phyloP scores from a whole-genome alignment of 2,113 vertebrate genomes.

The Marmota monax region DNA sequence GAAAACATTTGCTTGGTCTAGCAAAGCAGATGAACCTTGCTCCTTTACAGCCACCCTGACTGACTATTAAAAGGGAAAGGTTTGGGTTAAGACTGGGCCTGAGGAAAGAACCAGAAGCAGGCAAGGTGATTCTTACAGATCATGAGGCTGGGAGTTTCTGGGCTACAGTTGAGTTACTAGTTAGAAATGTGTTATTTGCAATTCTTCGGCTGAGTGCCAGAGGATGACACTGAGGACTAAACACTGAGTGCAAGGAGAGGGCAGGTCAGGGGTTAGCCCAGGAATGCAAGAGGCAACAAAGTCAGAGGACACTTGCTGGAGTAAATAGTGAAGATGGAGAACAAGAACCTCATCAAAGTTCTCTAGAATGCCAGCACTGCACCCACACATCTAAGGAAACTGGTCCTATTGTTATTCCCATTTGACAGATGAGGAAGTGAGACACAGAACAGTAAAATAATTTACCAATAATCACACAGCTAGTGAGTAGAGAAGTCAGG shows the following conservation, averaged over 20 bases:
- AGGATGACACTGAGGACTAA: not conserved
- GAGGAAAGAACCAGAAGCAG: not conserved
- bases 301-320: not conserved
- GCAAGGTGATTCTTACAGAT: not conserved
- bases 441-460: not conserved
- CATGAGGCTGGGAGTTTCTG: not conserved
- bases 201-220: not conserved
- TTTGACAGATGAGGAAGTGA: conserved; percentile 11
- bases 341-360: not conserved
- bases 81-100: not conserved
- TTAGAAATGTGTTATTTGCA: not conserved
- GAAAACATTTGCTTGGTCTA: not conserved
- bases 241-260: not conserved
- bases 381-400: not conserved
- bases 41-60: not conserved
- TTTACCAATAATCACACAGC: not conserved
- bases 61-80: not conserved
- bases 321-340: not conserved
- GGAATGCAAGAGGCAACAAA: not conserved
- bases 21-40: not conserved
- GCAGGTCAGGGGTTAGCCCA: not conserved
- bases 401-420: not conserved
- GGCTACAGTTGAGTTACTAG: not conserved
- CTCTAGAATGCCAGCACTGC: not conserved
- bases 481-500: not conserved